Evolutionary conservation across 2,888 invertebrate species (phyloP).

Genomic region (Cataglyphis livida): DNA sequence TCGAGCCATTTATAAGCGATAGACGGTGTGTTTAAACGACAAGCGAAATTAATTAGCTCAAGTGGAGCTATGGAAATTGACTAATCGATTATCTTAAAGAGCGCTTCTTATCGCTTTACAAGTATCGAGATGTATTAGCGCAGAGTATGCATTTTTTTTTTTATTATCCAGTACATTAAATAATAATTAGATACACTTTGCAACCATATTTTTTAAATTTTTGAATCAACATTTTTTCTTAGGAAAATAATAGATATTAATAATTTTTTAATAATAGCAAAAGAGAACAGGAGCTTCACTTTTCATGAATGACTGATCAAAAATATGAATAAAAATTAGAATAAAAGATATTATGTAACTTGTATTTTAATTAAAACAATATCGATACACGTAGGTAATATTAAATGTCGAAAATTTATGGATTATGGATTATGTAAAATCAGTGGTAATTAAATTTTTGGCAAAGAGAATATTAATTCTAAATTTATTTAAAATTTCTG

Average conservation of each 20-base stretch:
- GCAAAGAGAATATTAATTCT: neutral
- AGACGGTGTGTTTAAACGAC: conserved; percentile 30
- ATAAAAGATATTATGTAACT: neutral
- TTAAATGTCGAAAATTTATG: neutral
- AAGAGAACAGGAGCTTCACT: neutral
- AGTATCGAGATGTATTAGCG: neutral
- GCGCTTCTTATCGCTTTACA: neutral
- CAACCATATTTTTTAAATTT: neutral
- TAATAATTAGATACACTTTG: neutral
- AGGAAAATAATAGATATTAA: neutral
- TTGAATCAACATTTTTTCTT: neutral
- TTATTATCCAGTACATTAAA: neutral
- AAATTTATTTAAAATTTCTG: conserved; percentile 1
- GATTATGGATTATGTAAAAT: neutral
- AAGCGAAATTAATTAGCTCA: conserved; percentile 56
- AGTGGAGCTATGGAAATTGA: conserved; percentile 10
- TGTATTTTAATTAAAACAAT: neutral
- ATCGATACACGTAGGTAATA: neutral
- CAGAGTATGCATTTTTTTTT: neutral
- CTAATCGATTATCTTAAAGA: conserved; percentile 42
- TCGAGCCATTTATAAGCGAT: conserved; percentile 48
- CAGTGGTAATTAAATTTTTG: neutral
- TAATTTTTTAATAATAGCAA: neutral
- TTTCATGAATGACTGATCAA: neutral
- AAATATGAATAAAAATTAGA: neutral